Evolutionary conservation across 2,888 invertebrate species (phyloP).

Genomic region (Trichacis sp.): DNA sequence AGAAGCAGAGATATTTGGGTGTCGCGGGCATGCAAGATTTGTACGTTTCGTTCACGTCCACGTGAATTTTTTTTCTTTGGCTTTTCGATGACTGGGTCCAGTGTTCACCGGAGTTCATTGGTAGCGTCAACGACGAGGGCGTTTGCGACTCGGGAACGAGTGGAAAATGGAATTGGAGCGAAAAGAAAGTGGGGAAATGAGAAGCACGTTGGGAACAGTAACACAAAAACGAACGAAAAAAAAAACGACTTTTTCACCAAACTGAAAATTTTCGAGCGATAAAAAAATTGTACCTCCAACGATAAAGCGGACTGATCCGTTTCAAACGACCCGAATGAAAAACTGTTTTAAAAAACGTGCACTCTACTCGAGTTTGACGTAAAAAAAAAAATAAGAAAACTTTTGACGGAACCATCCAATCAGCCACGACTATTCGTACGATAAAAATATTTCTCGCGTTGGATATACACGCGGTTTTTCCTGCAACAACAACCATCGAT

Average conservation of each 20-base stretch:
- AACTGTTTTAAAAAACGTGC: no score
- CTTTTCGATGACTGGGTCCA: no score
- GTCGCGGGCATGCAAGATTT: not conserved
- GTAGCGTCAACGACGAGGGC: not conserved
- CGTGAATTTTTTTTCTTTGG: constrained; percentile 4
- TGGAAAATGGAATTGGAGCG: not conserved
- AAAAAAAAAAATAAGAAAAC: not conserved
- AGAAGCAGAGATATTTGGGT: constrained; percentile 1
- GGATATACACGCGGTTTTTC: constrained; percentile 19
- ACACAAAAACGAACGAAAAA: not conserved
- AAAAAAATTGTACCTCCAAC: no score
- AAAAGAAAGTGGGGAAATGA: not conserved
- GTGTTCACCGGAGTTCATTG: constrained; percentile 1
- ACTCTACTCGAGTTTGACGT: no score
- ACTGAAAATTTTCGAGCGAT: no score
- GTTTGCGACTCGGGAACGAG: not conserved
- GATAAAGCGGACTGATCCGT: no score
- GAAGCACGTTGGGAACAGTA: not conserved
- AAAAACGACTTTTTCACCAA: not conserved
- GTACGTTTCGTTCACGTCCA: constrained; percentile 1
- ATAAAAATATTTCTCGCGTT: constrained; percentile 54
- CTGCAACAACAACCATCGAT: constrained; percentile 21
- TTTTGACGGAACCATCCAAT: constrained; percentile 24
- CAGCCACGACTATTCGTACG: constrained; percentile 39
- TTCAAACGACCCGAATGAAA: no score